These are phyloP conservation scores for Matsumurasca onukii DNA, from an alignment of 1,140 invertebrate genomes.

Conservation along the genomic window DNA sequence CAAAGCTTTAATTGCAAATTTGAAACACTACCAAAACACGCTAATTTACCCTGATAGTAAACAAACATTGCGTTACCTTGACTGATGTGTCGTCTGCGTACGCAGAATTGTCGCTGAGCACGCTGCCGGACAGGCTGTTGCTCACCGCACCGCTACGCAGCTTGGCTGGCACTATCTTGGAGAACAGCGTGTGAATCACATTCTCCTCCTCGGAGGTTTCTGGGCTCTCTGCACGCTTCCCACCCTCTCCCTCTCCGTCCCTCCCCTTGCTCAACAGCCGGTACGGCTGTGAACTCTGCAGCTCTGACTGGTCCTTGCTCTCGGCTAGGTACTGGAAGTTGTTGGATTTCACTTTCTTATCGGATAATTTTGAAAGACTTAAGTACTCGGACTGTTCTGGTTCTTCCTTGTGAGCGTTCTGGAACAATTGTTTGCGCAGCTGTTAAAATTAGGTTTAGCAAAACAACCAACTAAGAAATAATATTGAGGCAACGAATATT, in stretches of 20 bases:
- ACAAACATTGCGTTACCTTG: no score
- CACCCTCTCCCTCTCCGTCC: background rate
- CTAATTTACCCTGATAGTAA: no score
- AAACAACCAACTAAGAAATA: no score
- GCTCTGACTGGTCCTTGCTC: no score
- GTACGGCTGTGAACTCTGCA: constrained; percentile 8
- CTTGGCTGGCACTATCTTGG: constrained; percentile 28
- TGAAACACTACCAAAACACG: no score
- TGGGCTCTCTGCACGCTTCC: background rate
- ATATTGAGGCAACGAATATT: no score
- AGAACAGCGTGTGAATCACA: constrained; percentile 31
- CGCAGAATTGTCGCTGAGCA: background rate
- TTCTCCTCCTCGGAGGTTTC: constrained; percentile 30
- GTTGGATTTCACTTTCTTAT: constrained; percentile 3
- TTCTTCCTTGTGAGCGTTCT: constrained; percentile 11
- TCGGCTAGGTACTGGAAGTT: background rate
- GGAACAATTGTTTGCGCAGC: constrained; percentile 3
- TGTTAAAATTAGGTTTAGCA: no score
- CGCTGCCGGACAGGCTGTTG: background rate
- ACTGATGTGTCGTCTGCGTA: background rate
- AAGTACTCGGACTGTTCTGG: constrained; percentile 24
- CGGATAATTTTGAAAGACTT: constrained; percentile 10
- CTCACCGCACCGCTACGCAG: background rate
- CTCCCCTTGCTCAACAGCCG: background rate
- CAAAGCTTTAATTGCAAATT: no score